Evolutionary conservation across 2,888 invertebrate genomes (phyloP), one percentile per base, ranked within the genome.

Genomic region (Terebella lapidaria): DNA sequence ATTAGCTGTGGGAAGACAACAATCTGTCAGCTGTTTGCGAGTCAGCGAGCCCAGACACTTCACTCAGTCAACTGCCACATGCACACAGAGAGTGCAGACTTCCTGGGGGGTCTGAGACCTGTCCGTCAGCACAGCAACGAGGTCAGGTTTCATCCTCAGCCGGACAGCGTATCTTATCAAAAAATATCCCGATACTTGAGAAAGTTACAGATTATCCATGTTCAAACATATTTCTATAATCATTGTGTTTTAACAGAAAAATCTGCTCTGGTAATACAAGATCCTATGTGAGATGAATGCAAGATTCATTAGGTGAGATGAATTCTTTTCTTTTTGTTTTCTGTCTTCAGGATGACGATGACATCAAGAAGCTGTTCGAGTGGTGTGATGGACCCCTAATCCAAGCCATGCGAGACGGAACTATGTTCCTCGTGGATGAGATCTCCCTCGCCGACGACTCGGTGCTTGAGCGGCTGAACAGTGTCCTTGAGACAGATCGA

Each of bases 361-460:
- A 60, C 5, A 45, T 60, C 10, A 45, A 56, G 55, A 58, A 64
- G 75, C 82, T 97, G 18, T 97, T 99, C 79, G 95, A 97, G 82
- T 99, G 99, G 99, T 88, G 90, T 0, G 94, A 99, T 78, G 99
- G 99, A 0, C 94, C 96, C 0, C 83, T 99, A 57, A 89, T 99
- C 54, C 84, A 87, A 62, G 89, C 96, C 0, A 95, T 99, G 96
- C 84, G 86, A 69, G 83, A 86, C 18, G 99, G 97, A 0, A 85
- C 87, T 63, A 86, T 93, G 75, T 94, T 99, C 76, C 84, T 99
- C 67, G 91, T 95, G 0, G 99, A 99, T 82, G 99, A 99, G 86
- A 99, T 99, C 71, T 99, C 99, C 0, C 82, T 99, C 65, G 97
- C 99, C 0, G 97, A 97, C 77, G 97, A 99, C 77, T 94, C 94